Evolutionary conservation across 2,888 invertebrate genomes (phyloP).

Genomic region (Callyntrura guangdongensis): DNA sequence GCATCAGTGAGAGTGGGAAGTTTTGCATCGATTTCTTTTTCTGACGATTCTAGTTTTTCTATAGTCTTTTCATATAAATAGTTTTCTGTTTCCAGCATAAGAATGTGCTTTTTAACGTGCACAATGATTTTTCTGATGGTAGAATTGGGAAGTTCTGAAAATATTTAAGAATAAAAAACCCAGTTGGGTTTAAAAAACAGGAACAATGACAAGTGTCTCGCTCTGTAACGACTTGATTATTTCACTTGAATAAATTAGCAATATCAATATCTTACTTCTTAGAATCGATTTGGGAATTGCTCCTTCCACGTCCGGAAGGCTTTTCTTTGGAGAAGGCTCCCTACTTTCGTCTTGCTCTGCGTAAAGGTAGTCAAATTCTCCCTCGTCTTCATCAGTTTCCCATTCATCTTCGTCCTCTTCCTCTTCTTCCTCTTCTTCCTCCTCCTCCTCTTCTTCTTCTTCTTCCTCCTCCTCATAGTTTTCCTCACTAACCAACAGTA

Average conservation of each 20-base stretch:
- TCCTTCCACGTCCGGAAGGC: constrained; percentile 72
- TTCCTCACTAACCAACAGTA: constrained; percentile 28
- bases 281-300: constrained; percentile 72
- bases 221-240: too few relatives aligned
- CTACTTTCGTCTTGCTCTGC: constrained; percentile 28
- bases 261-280: constrained; percentile 66
- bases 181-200: too few relatives aligned
- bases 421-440: constrained; percentile 35
- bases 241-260: too few relatives aligned
- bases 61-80: constrained; percentile 76
- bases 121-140: constrained; percentile 64
- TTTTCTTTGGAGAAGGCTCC: constrained; percentile 42
- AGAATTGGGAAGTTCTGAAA: constrained; percentile 71
- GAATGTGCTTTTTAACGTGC: constrained; percentile 73
- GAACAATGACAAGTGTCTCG: too few relatives aligned
- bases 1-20: constrained; percentile 18
- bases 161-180: neutral
- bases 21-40: constrained; percentile 66
- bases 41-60: constrained; percentile 72
- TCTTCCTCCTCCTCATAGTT: constrained; percentile 57
- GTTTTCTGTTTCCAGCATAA: constrained; percentile 74
- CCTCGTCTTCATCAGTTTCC: constrained; percentile 63
- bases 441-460: constrained; percentile 67
- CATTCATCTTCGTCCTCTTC: constrained; percentile 45
- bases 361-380: constrained; percentile 58